A percentile compares a stretch with the other conserved stretches of the same genome.
Evolutionary conservation across 2,797 vertebrate species (phyloP).

Genomic region (Hippoglossus hippoglossus): DNA sequence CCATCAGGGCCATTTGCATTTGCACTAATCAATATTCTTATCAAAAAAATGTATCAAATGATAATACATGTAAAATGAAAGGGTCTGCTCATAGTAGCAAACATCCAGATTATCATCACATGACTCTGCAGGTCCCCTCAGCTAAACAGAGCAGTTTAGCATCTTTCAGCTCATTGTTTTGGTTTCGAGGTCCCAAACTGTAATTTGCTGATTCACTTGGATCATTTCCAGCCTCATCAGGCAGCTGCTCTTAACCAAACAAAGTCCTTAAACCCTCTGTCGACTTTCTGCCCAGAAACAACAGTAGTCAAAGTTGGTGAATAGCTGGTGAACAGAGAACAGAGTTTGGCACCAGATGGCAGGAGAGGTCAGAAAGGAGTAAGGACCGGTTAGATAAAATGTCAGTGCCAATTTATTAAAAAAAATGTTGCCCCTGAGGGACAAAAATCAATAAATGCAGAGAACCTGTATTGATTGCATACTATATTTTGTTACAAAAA

Average conservation of each 20-base stretch:
- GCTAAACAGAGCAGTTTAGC: background rate
- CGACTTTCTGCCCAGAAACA: too few species aligned
- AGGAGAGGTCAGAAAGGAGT: too few species aligned
- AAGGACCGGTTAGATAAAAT: background rate
- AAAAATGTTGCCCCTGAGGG: too few species aligned
- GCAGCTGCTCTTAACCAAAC: too few species aligned
- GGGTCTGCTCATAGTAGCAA: background rate
- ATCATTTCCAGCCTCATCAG: background rate
- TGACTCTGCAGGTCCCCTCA: background rate
- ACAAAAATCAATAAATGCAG: background rate
- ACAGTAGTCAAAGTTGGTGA: too few species aligned
- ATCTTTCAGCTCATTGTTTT: too few species aligned
- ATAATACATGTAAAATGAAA: background rate
- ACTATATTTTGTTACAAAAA: too few species aligned
- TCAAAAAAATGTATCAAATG: background rate
- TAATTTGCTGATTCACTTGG: background rate
- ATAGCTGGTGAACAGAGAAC: too few species aligned
- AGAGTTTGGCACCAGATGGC: too few species aligned
- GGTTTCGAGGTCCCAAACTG: background rate
- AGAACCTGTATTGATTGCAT: too few species aligned
- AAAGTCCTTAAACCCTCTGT: too few species aligned
- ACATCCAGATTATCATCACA: background rate
- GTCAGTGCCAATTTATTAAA: too few species aligned
- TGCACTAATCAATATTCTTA: slow-evolving; percentile 12
- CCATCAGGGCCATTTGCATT: background rate